Evolutionary conservation across 2,113 vertebrate species (phyloP), one percentile per base, ranked within the genome.

Genomic region (Syngnathus floridae): DNA sequence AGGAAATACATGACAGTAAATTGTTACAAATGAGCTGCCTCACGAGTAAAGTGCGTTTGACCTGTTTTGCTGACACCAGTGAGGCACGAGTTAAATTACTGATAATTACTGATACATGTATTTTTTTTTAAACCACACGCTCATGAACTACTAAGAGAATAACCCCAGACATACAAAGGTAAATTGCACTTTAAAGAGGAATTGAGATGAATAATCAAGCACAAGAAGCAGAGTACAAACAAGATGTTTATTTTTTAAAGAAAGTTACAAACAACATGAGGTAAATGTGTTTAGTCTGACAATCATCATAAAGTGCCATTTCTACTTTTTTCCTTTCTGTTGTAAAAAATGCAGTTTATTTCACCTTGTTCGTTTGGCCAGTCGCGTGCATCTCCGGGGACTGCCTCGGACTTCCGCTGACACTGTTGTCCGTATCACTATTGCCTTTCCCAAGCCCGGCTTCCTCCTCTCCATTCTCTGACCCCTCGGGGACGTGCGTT

Each of bases 381-480:
- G 89, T 78, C 61, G 64, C 83, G 57, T 83, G 91, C 69, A 90
- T 84, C 70, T 92, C 92, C 4, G 95, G 93, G 11, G 95, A 93
- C 68, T 89, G 92, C 69, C 91, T 93, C 65, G 94, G 94, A 66
- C 95, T 95, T 21, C 91, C 92, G 6, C 93, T 86, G 2, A 74
- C 85, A 67, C 94, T 95, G 73, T 90, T 94, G 87, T 97, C 95
- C 80, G 93, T 94, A 89, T 97, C 95, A 79, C 94, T 95, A 78
- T 89, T 89, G 62, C 90, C 93, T 81, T 95, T 95, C 31, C 89
- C 88, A 31, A 55, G 31, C 17, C 73, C 87, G 41, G 58, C 61
- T 1, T 83, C 73, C 79, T 56, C 54, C 26, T 16, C 54, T 56
- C 26, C 26, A 31, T 88, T 84, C 1, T 92, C 92, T 1, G 84